A percentile compares a stretch with the other conserved stretches of the same genome.
These are phyloP conservation scores for Dinocampus coccinellae DNA, from an alignment of 2,888 invertebrate species.

Conservation along the genomic window DNA sequence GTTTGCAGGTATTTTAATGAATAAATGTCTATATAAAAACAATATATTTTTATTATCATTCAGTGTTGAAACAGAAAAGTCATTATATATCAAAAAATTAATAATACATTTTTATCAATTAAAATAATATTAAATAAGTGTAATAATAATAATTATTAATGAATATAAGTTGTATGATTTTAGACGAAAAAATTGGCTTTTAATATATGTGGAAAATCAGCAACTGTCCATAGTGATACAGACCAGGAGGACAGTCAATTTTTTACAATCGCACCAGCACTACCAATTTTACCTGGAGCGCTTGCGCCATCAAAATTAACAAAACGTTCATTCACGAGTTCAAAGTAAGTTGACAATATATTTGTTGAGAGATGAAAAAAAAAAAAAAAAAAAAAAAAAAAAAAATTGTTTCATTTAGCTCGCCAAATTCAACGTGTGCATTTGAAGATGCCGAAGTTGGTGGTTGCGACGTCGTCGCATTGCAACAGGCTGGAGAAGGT, in stretches of 20 bases:
- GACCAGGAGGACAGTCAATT: constrained; percentile 56
- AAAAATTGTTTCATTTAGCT: constrained; percentile 42
- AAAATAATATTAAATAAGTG: background rate
- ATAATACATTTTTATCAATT: background rate
- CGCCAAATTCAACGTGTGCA: constrained; percentile 53
- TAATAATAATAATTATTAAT: background rate
- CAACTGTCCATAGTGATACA: constrained; percentile 46
- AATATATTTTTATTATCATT: too few species aligned
- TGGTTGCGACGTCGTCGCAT: constrained; percentile 60
- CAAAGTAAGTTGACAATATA: constrained; percentile 57
- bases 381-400: background rate
- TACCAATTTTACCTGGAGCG: constrained; percentile 64
- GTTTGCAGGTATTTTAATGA: constrained; percentile 51
- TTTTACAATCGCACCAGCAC: constrained; percentile 64
- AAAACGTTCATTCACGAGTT: constrained; percentile 60
- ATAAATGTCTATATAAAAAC: too few species aligned
- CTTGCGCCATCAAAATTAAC: constrained; percentile 60
- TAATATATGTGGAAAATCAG: constrained; percentile 58
- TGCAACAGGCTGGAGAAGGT: constrained; percentile 75
- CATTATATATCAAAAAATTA: background rate
- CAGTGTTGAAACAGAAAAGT: too few species aligned
- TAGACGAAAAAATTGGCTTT: constrained; percentile 58
- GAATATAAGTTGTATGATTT: background rate
- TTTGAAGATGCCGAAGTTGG: constrained; percentile 61
- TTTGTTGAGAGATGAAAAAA: too few species aligned